A percentile compares a stretch with the other conserved stretches of the same genome.
These are phyloP conservation scores for Antheraea assamensis DNA, from an alignment of 2,888 invertebrate species.

Conservation along the genomic window DNA sequence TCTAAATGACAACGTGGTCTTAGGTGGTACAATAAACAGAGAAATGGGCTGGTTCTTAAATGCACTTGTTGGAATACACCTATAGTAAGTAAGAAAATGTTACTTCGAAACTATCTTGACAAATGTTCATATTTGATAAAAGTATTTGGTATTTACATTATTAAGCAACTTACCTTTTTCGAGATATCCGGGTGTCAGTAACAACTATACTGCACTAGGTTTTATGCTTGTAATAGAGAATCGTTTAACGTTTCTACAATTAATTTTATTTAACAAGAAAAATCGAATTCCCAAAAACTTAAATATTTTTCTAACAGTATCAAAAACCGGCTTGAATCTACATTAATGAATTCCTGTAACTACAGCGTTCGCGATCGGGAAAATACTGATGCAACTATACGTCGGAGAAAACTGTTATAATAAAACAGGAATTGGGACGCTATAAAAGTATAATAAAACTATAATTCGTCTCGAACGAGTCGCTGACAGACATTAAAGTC, in stretches of 20 bases:
- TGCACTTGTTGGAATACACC: too few relatives aligned
- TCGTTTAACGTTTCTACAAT: neutral
- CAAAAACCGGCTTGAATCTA: neutral
- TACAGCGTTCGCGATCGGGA: neutral
- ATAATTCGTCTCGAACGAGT: slow-evolving; percentile 6
- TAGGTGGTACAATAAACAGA: too few relatives aligned
- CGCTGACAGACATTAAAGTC: slow-evolving; percentile 8
- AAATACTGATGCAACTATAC: neutral
- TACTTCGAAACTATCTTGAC: neutral
- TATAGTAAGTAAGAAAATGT: too few relatives aligned
- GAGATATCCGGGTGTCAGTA: neutral
- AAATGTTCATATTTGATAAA: neutral
- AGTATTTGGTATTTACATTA: neutral
- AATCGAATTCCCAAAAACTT: neutral
- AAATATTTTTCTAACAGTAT: too few relatives aligned
- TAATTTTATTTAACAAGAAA: neutral
- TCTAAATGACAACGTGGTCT: too few relatives aligned
- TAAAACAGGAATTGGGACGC: slow-evolving; percentile 16
- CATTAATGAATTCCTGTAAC: neutral
- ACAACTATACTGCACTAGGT: neutral
- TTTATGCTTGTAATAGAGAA: neutral
- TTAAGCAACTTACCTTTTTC: neutral
- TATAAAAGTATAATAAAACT: slow-evolving; percentile 15
- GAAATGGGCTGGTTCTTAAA: too few relatives aligned
- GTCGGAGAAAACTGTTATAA: neutral